Conservation (phyloP, 2,113 vertebrate species). For the Aphelocoma coerulescens region DNA sequence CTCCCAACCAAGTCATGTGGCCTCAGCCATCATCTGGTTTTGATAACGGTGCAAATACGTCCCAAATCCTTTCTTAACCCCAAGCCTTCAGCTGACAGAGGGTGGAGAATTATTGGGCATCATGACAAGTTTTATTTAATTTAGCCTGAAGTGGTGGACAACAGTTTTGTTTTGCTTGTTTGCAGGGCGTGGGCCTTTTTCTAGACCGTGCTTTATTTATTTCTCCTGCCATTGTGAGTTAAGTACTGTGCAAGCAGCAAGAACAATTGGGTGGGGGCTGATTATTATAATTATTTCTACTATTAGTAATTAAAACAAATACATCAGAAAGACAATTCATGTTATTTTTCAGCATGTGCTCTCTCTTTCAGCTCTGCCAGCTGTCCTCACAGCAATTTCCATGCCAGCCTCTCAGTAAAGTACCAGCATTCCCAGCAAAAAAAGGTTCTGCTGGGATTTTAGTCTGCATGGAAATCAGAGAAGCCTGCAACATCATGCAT, state of each 20-base stretch:
- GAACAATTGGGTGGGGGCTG: slow-evolving; percentile 44
- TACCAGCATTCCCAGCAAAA: background rate
- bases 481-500: background rate
- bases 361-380: slow-evolving; percentile 48
- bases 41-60: background rate
- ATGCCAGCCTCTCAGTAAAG: slow-evolving; percentile 19
- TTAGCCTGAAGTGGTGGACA: slow-evolving; percentile 25
- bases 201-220: slow-evolving; percentile 46
- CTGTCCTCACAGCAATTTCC: slow-evolving; percentile 36
- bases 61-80: slow-evolving; percentile 1
- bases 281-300: slow-evolving; percentile 62
- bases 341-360: slow-evolving; percentile 55
- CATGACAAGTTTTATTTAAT: slow-evolving; percentile 32
- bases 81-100: slow-evolving; percentile 29
- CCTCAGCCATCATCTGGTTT: background rate
- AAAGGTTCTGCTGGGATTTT: background rate
- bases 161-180: slow-evolving; percentile 54
- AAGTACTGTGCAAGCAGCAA: slow-evolving; percentile 49
- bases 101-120: background rate
- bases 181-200: slow-evolving; percentile 30
- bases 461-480: background rate
- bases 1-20: background rate
- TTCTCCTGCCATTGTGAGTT: slow-evolving; percentile 46
- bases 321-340: slow-evolving; percentile 45
- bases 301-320: slow-evolving; percentile 67